These are phyloP conservation scores for Brachionus manjavacas DNA, from an alignment of 1,140 invertebrate species.

Conservation along the genomic window DNA sequence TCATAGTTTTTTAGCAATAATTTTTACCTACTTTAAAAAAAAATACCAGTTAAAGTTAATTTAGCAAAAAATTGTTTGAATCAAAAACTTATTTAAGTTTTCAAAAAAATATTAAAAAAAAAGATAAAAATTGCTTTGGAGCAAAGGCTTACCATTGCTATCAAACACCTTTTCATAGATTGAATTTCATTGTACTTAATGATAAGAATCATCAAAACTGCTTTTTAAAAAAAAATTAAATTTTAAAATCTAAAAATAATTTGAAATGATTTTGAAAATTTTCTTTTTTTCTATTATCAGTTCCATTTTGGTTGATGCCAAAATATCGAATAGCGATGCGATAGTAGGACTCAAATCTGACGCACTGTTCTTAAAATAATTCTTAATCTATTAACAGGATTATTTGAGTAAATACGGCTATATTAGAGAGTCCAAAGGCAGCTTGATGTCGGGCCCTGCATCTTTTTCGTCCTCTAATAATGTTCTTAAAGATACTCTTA, in stretches of 20 bases:
- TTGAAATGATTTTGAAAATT: neutral
- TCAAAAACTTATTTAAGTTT: neutral
- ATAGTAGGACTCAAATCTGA: neutral
- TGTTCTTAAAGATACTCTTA: neutral
- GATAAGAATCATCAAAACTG: neutral
- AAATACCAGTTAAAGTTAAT: neutral
- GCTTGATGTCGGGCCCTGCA: neutral
- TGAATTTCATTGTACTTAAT: neutral
- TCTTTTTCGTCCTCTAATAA: neutral
- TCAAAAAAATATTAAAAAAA: neutral
- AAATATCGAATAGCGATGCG: neutral
- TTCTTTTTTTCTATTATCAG: neutral
- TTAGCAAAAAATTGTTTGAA: neutral
- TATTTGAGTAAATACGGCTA: neutral
- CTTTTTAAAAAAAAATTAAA: neutral
- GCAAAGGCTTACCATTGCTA: neutral
- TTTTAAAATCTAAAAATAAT: neutral
- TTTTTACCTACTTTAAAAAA: neutral
- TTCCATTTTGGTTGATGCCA: neutral
- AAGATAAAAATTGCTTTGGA: neutral
- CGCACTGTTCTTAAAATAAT: neutral
- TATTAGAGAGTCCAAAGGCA: neutral
- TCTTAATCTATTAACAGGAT: neutral
- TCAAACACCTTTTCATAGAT: neutral
- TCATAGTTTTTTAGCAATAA: neutral